A percentile compares a stretch with the other conserved stretches of the same genome.
Evolutionary conservation across 2,113 vertebrate genomes (phyloP).

Genomic region (Leucopternis melanops): DNA sequence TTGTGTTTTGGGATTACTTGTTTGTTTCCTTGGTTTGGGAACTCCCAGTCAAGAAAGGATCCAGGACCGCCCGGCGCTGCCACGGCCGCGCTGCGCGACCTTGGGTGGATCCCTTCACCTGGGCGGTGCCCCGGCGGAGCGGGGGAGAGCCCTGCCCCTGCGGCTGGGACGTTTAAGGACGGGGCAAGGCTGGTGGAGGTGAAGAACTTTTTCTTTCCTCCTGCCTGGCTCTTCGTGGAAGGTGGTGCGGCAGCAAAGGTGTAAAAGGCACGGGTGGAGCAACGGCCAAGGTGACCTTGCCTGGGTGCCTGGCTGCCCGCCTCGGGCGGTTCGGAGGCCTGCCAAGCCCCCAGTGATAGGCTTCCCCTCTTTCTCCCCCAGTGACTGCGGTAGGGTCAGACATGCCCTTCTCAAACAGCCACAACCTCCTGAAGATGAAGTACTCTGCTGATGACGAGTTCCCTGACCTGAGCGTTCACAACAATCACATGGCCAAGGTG

Average conservation of each 20-base stretch:
- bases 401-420: conserved; percentile 97
- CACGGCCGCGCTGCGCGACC: background rate
- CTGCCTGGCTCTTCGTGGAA: background rate
- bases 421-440: conserved; percentile 88
- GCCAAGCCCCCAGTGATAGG: background rate
- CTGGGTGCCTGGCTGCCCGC: background rate
- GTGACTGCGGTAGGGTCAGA: conserved; percentile 67
- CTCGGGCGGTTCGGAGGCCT: background rate
- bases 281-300: conserved; percentile 59
- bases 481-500: conserved; percentile 94
- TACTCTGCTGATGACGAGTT: conserved; percentile 76
- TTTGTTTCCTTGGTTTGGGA: no score
- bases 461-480: conserved; percentile 89
- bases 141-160: background rate
- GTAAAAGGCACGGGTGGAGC: background rate
- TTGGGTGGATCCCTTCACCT: background rate
- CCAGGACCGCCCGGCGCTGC: background rate
- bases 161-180: background rate
- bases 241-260: background rate
- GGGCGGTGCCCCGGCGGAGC: background rate
- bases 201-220: background rate
- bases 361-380: conserved; percentile 33
- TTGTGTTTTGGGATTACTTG: background rate
- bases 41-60: no score
- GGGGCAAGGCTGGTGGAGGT: background rate